Evolutionary conservation across 2,797 vertebrate genomes (phyloP).

Genomic region (Falco columbarius): DNA sequence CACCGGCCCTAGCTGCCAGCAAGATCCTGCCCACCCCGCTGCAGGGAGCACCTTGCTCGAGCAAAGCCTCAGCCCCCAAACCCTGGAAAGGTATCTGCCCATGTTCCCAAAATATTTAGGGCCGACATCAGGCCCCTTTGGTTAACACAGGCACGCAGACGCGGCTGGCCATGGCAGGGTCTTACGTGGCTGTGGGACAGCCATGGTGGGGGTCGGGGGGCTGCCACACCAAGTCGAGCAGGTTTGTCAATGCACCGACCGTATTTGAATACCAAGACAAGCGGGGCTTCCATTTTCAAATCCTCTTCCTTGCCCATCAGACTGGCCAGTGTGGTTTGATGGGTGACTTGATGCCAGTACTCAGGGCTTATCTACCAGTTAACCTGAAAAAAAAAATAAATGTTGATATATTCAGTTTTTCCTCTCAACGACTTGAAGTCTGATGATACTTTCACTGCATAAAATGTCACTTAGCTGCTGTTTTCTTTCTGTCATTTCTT

Average conservation of each 20-base stretch:
- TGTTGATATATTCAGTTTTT: neutral
- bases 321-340: accelerated
- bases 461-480: neutral
- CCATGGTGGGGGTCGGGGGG: accelerated
- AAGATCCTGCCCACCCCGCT: neutral
- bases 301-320: neutral
- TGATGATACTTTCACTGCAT: neutral
- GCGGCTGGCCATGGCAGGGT: accelerated
- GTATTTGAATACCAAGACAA: neutral
- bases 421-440: neutral
- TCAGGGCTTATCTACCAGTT: accelerated
- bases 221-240: neutral
- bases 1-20: neutral
- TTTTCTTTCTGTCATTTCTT: neutral
- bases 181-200: neutral
- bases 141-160: accelerated
- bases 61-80: too few relatives aligned
- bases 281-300: neutral
- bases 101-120: accelerated
- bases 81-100: too few relatives aligned
- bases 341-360: neutral
- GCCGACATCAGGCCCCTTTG: neutral
- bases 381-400: neutral
- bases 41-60: neutral
- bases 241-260: neutral